Percentiles rank a stretch among this genome's conserved stretches.
Conservation (phyloP, 2,113 vertebrate genomes). For the Odocoileus virginianus region DNA sequence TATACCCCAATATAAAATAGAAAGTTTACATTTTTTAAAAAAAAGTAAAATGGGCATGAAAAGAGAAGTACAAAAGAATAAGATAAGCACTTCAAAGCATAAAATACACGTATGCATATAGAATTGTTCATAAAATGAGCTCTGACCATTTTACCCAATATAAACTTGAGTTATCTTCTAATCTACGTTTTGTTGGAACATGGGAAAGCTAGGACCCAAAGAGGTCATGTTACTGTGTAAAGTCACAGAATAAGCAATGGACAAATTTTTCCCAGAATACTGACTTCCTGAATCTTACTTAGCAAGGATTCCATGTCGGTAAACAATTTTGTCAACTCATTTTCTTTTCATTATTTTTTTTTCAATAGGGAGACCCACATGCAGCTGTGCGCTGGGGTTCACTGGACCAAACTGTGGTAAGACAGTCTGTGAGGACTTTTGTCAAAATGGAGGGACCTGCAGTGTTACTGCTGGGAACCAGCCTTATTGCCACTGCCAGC, state of each 20-base stretch:
- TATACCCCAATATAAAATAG: not conserved
- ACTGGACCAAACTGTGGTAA: conserved; percentile 93
- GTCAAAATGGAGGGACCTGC: conserved; percentile 94
- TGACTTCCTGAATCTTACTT: not conserved
- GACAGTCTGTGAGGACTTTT: conserved; percentile 90
- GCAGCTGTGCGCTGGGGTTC: conserved; percentile 91
- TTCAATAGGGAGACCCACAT: conserved; percentile 91
- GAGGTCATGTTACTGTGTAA: not conserved
- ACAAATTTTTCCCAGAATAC: not conserved
- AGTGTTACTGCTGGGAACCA: conserved; percentile 93
- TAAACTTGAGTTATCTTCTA: not conserved
- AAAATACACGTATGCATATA: not conserved
- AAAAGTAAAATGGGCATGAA: not conserved
- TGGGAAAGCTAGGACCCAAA: not conserved
- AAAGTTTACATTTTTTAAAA: rapidly evolving
- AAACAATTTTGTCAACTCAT: not conserved
- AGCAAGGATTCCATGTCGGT: not conserved
- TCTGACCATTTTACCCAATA: not conserved
- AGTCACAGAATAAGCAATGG: not conserved
- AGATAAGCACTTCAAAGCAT: not conserved
- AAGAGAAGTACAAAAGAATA: not conserved
- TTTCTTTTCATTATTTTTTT: not conserved
- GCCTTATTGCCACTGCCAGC: conserved; percentile 89
- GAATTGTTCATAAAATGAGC: not conserved
- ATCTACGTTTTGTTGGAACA: not conserved